phyloP scores from a whole-genome alignment of 2,113 vertebrate genomes.

The Hepsetus odoe region DNA sequence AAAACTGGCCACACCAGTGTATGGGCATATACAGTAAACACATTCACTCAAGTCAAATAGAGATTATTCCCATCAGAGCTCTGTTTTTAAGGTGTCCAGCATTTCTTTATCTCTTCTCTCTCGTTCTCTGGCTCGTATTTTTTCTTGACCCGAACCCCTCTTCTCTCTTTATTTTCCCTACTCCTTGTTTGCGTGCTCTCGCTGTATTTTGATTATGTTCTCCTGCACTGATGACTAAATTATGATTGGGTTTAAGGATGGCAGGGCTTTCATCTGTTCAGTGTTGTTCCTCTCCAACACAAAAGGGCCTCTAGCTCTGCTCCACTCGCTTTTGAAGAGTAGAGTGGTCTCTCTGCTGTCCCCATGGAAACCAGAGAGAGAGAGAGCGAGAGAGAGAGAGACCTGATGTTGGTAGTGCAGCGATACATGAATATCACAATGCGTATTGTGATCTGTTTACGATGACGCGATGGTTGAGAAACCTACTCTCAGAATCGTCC shows the following conservation, averaged over 20 bases:
- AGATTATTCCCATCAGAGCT: too few species aligned
- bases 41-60: too few species aligned
- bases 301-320: constrained; percentile 80
- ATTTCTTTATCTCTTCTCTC: constrained; percentile 26
- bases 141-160: constrained; percentile 41
- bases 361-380: constrained; percentile 76
- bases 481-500: too few species aligned
- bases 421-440: too few species aligned
- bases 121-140: constrained; percentile 34
- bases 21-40: too few species aligned
- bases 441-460: too few species aligned
- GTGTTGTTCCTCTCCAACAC: constrained; percentile 78
- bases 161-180: constrained; percentile 63
- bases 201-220: constrained; percentile 77
- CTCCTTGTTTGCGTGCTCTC: constrained; percentile 67
- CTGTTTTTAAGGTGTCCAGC: too few species aligned
- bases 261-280: constrained; percentile 87
- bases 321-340: constrained; percentile 82
- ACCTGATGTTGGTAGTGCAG: too few species aligned
- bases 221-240: constrained; percentile 89
- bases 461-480: too few species aligned
- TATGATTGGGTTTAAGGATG: constrained; percentile 88
- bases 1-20: too few species aligned
- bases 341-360: constrained; percentile 82
- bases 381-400: constrained; percentile 54